These are phyloP conservation scores for Anabas testudineus DNA, from an alignment of 2,797 vertebrate species.

Conservation along the genomic window DNA sequence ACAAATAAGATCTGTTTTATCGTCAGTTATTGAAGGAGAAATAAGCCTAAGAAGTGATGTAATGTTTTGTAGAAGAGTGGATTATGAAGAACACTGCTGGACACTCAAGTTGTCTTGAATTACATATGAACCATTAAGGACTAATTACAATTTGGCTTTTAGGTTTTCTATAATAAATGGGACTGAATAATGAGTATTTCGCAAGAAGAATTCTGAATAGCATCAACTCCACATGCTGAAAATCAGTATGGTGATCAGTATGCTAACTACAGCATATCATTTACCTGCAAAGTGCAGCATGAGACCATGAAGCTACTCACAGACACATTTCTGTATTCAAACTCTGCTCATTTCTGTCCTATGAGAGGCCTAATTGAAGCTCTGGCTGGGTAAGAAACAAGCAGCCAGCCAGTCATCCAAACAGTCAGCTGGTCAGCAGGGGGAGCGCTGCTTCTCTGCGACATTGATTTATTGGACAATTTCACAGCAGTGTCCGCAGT, in stretches of 20 bases:
- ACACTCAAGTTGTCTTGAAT: not conserved
- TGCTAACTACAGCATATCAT: constrained; percentile 4
- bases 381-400: constrained; percentile 47
- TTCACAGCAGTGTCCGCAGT: constrained; percentile 84
- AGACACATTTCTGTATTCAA: constrained; percentile 27
- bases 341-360: constrained; percentile 17
- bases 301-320: not conserved
- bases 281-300: constrained; percentile 13
- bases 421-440: constrained; percentile 61
- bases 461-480: constrained; percentile 89
- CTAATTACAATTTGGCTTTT: not conserved
- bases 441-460: constrained; percentile 71
- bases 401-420: constrained; percentile 36
- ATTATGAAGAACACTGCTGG: constrained; percentile 10
- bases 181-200: too few species aligned
- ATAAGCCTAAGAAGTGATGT: not conserved
- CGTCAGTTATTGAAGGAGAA: not conserved
- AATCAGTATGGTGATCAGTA: not conserved
- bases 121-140: not conserved
- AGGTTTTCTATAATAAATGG: not conserved
- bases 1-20: not conserved
- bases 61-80: not conserved
- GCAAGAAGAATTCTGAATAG: not conserved
- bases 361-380: constrained; percentile 55
- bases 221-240: not conserved